Evolutionary conservation across 64 coral and sea anemone species (phyloP), one percentile per base, ranked within the genome.

Genomic region (Stichodactyla mertensii): DNA sequence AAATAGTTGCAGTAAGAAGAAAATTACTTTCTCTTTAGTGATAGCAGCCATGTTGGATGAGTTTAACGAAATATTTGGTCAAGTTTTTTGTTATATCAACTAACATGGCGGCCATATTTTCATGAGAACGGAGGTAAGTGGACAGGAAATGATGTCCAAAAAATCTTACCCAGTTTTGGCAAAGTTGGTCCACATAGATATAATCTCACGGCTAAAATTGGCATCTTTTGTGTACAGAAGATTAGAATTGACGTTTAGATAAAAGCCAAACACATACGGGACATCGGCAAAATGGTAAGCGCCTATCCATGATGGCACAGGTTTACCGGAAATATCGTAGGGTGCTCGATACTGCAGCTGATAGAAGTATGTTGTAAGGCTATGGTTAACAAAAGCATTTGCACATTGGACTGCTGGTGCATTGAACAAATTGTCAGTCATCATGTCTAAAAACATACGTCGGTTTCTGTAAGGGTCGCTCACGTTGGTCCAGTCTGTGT

Each of bases 391-490:
- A 18, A 95, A 95, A 22, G 82, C 89, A 27, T 86, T 88, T 14
- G 89, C 93, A 77, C 89, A 86, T 4, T 27, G 59, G 15, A 95
- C 58, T 16, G 89, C 86, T 18, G 93, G 93, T 18, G 92, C 92
- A 54, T 67, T 91, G 28, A 94, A 94, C 28, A 64, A 82, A 2
- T 88, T 57, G 57, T 94, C 92, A 6, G 84, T 86, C 7, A 69
- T 51, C 15, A 94, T 51, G 57, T 94, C 86, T 0, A 94, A 56
- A 82, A 91, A 94, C 6, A 86, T 90, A 45, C 36, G 36, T 2
- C 36, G 36, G 36, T 45, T 45, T 45, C 36, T 45, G 36, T 45
- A 45, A 45, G 36, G 36, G 36, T 45, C 36, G 36, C 36, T 45
- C 36, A 45, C 36, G 36, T 45, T 45, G 36, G 36, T 45, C 36